Base-by-base conservation (phyloP, 2,797 vertebrate species). In the Lacerta agilis region DNA sequence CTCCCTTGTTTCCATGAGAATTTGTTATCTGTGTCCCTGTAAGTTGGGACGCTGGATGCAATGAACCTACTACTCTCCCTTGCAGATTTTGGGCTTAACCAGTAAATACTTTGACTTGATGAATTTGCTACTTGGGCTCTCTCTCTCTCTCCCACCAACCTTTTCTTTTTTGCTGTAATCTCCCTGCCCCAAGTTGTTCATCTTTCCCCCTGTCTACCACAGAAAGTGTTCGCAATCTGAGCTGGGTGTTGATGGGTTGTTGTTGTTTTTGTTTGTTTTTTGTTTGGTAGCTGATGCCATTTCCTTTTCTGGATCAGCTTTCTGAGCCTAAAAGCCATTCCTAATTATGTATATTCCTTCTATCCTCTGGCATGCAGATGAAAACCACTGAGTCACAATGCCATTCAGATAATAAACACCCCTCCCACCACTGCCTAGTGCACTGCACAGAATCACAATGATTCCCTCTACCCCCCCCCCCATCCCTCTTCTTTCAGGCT, bases 361-460 rank as follows among this genome's bases (percentile, higher is more conserved):
- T 75, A 72, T 77, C 92, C 94, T 93, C 93, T 91, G 88, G 92
- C 94, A 93, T 94, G 92, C 93, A 94, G 93, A 95, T 95, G 95
- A 96, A 94, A 95, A 96, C 95, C 90, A 94, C 93, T 45, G 86
- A 85, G 79, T 95, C 95, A 94, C 95, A 93, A 95, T 95, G 93
- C 92, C 92, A 94, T 93, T 95, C 92, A 93, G 92, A 95, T 89
- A 90, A 93, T 93, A 95, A 95, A 95, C 93, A 94, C 91, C 91
- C 92, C 93, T 95, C 93, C 95, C 92, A 94, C 94, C 93, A 67
- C 92, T 91, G 91, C 91, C 87, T 91, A 88, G 93, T 94, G 83
- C 90, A 94, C 89, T 92, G 92, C 91, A 90, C 91, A 94, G 94
- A 49, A 87, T 93, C 91, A 92, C 89, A 94, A 92, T 86, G 69